These are phyloP conservation scores for Gymnogyps californianus DNA, from an alignment of 2,113 vertebrate species.

Conservation along the genomic window DNA sequence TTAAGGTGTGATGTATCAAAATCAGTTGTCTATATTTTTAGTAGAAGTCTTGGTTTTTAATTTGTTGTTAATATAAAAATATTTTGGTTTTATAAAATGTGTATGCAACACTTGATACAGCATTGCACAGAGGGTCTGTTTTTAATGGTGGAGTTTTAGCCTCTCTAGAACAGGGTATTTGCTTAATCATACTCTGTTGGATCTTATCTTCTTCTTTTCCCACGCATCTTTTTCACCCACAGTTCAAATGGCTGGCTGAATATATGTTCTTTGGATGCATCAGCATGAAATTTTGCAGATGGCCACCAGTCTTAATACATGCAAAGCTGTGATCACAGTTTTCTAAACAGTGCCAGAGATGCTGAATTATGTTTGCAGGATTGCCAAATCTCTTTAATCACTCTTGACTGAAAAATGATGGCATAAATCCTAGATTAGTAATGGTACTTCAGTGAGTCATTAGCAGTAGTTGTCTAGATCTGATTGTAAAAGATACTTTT, in stretches of 20 bases:
- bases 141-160: not conserved
- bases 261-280: not conserved
- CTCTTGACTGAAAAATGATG: constrained; percentile 34
- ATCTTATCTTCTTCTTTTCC: not conserved
- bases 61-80: not conserved
- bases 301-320: not conserved
- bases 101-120: not conserved
- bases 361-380: constrained; percentile 25
- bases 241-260: not conserved
- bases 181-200: not conserved
- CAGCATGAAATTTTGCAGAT: constrained; percentile 20
- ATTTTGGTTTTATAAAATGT: not conserved
- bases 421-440: constrained; percentile 14
- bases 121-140: not conserved
- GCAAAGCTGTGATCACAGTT: constrained; percentile 39
- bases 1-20: not conserved
- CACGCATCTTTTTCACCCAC: not conserved
- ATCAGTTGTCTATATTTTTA: not conserved
- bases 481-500: not conserved
- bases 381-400: constrained; percentile 30
- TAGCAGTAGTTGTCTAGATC: not conserved
- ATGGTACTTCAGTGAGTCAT: constrained; percentile 17
- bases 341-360: constrained; percentile 25
- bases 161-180: not conserved
- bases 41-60: not conserved